These are phyloP conservation scores for Drosophila ficusphila DNA, from an alignment of 1,140 invertebrate genomes.

Conservation along the genomic window DNA sequence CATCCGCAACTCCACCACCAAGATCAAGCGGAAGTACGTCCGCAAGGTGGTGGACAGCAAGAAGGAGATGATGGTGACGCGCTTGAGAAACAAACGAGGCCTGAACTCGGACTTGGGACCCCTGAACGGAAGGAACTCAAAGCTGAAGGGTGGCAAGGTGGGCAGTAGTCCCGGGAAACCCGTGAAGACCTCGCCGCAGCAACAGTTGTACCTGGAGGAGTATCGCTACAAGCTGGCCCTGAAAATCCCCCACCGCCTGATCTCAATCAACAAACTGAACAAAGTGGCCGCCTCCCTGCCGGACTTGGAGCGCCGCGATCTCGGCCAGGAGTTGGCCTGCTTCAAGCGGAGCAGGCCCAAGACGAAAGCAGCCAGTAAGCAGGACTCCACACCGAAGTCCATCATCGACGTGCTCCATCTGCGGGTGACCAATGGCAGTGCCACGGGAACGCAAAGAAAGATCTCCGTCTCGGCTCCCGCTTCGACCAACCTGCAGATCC, in stretches of 20 bases:
- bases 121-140: constrained; percentile 45
- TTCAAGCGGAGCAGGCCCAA: constrained; percentile 47
- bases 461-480: constrained; percentile 63
- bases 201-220: constrained; percentile 85
- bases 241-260: constrained; percentile 90
- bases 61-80: constrained; percentile 65
- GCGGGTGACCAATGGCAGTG: constrained; percentile 61
- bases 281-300: constrained; percentile 89
- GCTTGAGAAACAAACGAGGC: constrained; percentile 56
- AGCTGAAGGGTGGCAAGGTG: constrained; percentile 27
- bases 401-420: constrained; percentile 81
- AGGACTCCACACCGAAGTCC: constrained; percentile 59
- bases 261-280: constrained; percentile 88
- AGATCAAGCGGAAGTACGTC: constrained; percentile 76
- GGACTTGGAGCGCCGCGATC: constrained; percentile 86
- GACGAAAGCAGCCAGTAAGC: constrained; percentile 44
- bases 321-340: constrained; percentile 50
- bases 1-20: constrained; percentile 75
- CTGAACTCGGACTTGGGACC: constrained; percentile 14
- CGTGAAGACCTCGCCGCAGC: constrained; percentile 47
- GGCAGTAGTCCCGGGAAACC: constrained; percentile 1
- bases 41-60: constrained; percentile 69
- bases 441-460: constrained; percentile 33
- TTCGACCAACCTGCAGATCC: constrained; percentile 78
- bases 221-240: constrained; percentile 92